Evolutionary conservation across 2,797 vertebrate genomes (phyloP), one percentile per base, ranked within the genome.

Genomic region (Peromyscus eremicus): DNA sequence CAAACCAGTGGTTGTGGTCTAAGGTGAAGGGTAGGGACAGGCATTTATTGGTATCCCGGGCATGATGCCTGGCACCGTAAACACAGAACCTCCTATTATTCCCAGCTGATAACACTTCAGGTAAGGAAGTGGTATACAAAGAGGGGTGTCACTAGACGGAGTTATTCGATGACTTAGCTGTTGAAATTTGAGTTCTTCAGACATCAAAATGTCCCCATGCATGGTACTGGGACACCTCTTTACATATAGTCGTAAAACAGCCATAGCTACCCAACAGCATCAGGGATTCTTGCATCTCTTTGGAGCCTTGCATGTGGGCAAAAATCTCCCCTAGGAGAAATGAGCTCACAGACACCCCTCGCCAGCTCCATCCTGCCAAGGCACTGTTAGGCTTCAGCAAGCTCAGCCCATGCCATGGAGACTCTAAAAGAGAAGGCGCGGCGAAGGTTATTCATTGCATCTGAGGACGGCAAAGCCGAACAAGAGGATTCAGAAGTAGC

Each of bases 211-310:
- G 43, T 32, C 37, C 49, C 37, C 4, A 6, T 0, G 34, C 6
- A 0, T 0, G 1, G 77, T 46, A 3, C 34, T 2, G 0, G 0
- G n/a, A 29, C 68, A 2, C 37, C 25, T 46, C 23, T 37, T 40
- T 0, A 32, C 6, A 25, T 2, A 13, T 2, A 29, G 14, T 11
- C 6, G 5, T 57, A 40, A 23, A 66, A 71, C 0, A 4, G 46
- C 0, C 14, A 2, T 11, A 3, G 2, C 0, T 1, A 9, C 4
- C 6, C 6, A 4, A 7, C 0, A 3, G 27, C 14, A 12, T 0
- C 6, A 0, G 2, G 0, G 16, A 4, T 2, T 10, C 55, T 55
- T 9, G 32, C 13, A 0, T 49, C 57, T 60, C 25, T 43, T 34
- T 14, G 29, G 81, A 79, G 76, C 23, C 79, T 43, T 34, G 29